Evolutionary conservation across 2,888 invertebrate species (phyloP).

Genomic region (Trissolcus brochymenae): DNA sequence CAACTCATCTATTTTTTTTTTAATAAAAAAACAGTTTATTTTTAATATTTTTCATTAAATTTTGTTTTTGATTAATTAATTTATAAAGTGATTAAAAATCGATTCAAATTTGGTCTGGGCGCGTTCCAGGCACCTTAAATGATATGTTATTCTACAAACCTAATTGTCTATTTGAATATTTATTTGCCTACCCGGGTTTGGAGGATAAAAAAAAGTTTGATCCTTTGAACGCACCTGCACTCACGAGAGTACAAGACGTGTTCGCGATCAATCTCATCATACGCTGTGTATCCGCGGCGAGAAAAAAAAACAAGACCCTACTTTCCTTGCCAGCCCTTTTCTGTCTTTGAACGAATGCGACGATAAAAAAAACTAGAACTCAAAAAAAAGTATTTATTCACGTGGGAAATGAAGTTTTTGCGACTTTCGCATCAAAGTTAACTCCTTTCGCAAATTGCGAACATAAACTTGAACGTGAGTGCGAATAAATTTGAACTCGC

Average conservation of each 20-base stretch:
- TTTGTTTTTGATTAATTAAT: too few species aligned
- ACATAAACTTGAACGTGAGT: conserved; percentile 6
- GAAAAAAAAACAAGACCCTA: conserved; percentile 57
- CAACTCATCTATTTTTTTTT: too few species aligned
- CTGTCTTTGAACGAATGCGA: conserved; percentile 50
- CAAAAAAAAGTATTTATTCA: conserved; percentile 54
- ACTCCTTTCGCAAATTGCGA: conserved; percentile 44
- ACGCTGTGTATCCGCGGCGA: conserved; percentile 44
- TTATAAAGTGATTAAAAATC: too few species aligned
- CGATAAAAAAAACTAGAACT: conserved; percentile 46
- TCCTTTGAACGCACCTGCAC: conserved; percentile 56
- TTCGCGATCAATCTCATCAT: conserved; percentile 57
- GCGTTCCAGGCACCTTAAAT: conserved; percentile 6
- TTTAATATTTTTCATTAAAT: too few species aligned
- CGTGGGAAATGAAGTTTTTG: conserved; percentile 58
- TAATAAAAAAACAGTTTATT: too few species aligned
- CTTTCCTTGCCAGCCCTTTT: conserved; percentile 56
- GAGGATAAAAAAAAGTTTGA: conserved; percentile 34
- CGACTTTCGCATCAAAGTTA: conserved; percentile 54
- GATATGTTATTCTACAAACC: conserved; percentile 33
- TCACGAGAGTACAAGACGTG: conserved; percentile 43
- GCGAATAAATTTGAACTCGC: background rate
- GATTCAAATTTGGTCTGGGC: background rate
- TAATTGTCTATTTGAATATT: conserved; percentile 47
- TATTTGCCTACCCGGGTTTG: conserved; percentile 14